These are phyloP conservation scores for Notodonta ziczac DNA, from an alignment of 2,888 invertebrate species.

Conservation along the genomic window DNA sequence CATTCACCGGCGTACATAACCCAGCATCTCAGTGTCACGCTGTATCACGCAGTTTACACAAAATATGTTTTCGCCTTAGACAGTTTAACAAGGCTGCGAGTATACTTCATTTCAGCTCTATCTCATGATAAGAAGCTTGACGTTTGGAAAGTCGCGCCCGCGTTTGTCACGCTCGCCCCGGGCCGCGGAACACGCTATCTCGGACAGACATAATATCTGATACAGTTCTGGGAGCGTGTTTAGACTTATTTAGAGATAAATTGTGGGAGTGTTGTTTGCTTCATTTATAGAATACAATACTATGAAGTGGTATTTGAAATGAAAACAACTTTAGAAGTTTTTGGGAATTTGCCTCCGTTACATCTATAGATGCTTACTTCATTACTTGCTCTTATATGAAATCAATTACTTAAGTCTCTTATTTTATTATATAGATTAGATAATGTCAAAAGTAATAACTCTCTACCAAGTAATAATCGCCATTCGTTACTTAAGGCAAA, in stretches of 20 bases:
- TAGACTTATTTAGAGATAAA: background rate
- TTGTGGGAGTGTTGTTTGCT: no score
- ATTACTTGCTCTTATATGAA: no score
- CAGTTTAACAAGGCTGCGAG: constrained; percentile 19
- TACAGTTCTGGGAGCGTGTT: constrained; percentile 14
- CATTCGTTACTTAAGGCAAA: no score
- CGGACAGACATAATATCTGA: constrained; percentile 37
- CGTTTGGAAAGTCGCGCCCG: constrained; percentile 54
- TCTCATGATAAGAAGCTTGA: constrained; percentile 52
- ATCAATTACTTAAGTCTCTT: no score
- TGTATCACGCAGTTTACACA: constrained; percentile 8
- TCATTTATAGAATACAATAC: no score
- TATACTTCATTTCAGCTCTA: constrained; percentile 20
- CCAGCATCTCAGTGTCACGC: constrained; percentile 10
- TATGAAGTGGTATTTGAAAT: no score
- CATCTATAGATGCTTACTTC: no score
- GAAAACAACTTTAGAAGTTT: no score
- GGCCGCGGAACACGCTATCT: constrained; percentile 46
- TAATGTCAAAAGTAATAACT: no score
- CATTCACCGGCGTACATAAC: background rate
- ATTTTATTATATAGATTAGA: no score
- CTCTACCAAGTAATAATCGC: no score
- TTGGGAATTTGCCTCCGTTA: no score
- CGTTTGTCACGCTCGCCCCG: constrained; percentile 56
- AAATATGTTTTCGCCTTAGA: constrained; percentile 21